A percentile compares a stretch with the other conserved stretches of the same genome.
phyloP scores from a whole-genome alignment of 2,888 invertebrate genomes.

The Limnephilus auricula region DNA sequence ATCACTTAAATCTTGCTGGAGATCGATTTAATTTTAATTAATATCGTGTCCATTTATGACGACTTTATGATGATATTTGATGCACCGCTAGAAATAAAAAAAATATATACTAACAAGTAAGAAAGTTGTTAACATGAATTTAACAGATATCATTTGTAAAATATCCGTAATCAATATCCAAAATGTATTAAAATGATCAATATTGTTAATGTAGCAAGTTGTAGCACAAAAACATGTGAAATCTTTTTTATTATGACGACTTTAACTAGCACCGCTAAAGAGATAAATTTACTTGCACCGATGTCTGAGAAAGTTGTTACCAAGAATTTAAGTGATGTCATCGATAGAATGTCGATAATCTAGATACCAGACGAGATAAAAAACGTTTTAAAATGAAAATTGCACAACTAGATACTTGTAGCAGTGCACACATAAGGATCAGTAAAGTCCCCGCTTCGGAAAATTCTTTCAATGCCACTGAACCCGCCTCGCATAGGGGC shows the following conservation, averaged over 20 bases:
- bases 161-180: background rate
- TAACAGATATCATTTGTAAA: background rate
- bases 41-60: background rate
- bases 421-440: no score
- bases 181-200: background rate
- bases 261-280: background rate
- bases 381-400: background rate
- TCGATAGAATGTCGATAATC: background rate
- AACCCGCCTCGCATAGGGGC: background rate
- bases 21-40: background rate
- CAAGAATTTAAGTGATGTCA: background rate
- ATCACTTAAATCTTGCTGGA: conserved; percentile 4
- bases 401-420: no score
- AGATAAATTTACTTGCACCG: background rate
- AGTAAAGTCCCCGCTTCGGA: background rate
- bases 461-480: background rate
- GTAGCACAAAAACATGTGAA: background rate
- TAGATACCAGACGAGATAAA: background rate
- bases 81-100: background rate
- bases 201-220: background rate
- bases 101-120: background rate
- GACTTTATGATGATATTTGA: background rate
- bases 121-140: background rate
- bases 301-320: background rate
- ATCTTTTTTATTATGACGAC: background rate